Evolutionary conservation across 2,797 vertebrate species (phyloP), one percentile per base, ranked within the genome.

Genomic region (Halcyon smyrnensis): DNA sequence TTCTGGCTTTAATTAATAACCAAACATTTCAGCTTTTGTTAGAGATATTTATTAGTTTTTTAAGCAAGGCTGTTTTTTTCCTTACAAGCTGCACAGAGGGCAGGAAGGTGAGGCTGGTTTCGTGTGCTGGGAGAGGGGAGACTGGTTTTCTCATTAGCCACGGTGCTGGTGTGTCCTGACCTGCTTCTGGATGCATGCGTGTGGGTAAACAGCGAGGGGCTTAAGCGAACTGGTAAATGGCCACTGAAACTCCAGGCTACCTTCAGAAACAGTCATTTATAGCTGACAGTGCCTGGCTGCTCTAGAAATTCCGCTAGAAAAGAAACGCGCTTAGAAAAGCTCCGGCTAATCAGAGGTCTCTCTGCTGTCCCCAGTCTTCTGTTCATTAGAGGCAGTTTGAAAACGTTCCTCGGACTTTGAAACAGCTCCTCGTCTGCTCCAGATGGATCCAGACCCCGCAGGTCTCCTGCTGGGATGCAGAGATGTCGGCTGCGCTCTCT

Each of bases 1-100:
- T 69, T 89, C 62, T 37, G 80, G 67, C 73, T 89, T 94, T 86
- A 73, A 87, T 95, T 92, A 89, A 50, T 85, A 39, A 45, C 25
- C 6, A 76, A 45, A 84, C 81, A 57, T 59, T 30, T 45, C 21
- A 59, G 7, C 15, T 71, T 83, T 63, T 43, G 39, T 93, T 93
- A 73, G 11, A 24, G 23, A 48, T 68, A 2, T 27, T 8, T 34
- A 83, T 65, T 23, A 59, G 90, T 69, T 86, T 45, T 87, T 51
- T 43, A 28, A 91, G 54, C 65, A 56, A 76, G 27, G 24, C 30
- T 75, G 1, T 8, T 64, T 37, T n/a, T 64, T 77, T 91, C 23
- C 39, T 70, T 39, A 14, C 3, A 16, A 67, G 45, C 36, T 53
- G 28, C 83, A 71, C n/a, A 64, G 83, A 43, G 34, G 21, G 23